Conservation (phyloP, 2,888 invertebrate species). For the Hemistola chrysoprasaria region DNA sequence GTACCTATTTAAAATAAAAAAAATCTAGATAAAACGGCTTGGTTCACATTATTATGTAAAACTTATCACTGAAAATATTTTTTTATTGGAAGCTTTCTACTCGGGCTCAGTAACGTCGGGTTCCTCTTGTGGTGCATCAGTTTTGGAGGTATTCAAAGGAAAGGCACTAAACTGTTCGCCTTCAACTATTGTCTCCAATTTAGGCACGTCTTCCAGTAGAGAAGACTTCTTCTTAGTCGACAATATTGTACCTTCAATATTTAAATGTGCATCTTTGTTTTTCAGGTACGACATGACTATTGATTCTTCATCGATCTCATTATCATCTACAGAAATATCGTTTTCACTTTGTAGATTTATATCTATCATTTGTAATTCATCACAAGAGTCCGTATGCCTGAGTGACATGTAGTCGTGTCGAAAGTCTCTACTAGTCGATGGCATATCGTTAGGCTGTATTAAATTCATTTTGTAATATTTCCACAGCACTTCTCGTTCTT, state of each 20-base stretch:
- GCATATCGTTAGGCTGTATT: conserved; percentile 35
- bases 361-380: conserved; percentile 50
- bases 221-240: conserved; percentile 50
- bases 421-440: conserved; percentile 47
- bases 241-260: conserved; percentile 38
- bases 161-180: conserved; percentile 43
- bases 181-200: conserved; percentile 61
- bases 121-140: conserved; percentile 16
- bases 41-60: too few relatives aligned
- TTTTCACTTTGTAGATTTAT: conserved; percentile 55
- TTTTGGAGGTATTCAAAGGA: conserved; percentile 26
- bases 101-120: conserved; percentile 19
- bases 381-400: conserved; percentile 39
- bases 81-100: conserved; percentile 12
- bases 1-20: too few relatives aligned
- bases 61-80: too few relatives aligned
- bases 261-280: conserved; percentile 41
- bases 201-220: conserved; percentile 50
- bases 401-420: conserved; percentile 26
- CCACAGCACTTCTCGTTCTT: conserved; percentile 32
- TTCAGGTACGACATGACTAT: conserved; percentile 53
- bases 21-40: too few relatives aligned
- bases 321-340: conserved; percentile 37
- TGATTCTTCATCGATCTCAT: conserved; percentile 45
- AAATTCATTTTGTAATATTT: conserved; percentile 34